Evolutionary conservation across 2,888 invertebrate genomes (phyloP), one percentile per base, ranked within the genome.

Genomic region (Saturnia japonica): DNA sequence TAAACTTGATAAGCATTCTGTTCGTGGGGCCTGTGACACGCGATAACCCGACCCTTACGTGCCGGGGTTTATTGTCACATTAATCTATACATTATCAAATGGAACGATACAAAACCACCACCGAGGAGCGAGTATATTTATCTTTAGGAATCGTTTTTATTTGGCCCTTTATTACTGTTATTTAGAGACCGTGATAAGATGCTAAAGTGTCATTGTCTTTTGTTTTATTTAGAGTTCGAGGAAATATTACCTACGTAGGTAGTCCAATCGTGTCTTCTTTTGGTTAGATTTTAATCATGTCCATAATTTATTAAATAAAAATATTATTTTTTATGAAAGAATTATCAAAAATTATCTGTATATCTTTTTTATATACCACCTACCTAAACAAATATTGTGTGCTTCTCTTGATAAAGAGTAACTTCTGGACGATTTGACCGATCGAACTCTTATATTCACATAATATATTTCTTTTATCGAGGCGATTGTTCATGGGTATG

Each of bases 21-120:
- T 79, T 78, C 76, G 80, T 85, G 83, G n/a, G 81, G 85, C 75
- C 82, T 80, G 82, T 78, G 82, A 81, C 78, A 78, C 73, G 70
- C 87, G 88, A 90, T 90, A 89, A 84, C 79, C 74, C 74, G 77
- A 77, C 79, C 80, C 74, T 78, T 74, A 73, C 60, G 40, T 47
- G 60, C 70, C 57, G 76, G 79, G 76, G 77, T 84, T 88, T 89
- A 90, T 85, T 86, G 83, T 85, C 79, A 86, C 86, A 88, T 87
- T 87, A 90, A 89, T 87, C 85, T 87, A 90, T 91, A 90, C 88
- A 90, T 91, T 90, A 91, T 90, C 88, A 90, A 88, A 57, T 85
- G 81, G 74, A 75, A 78, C 83, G 88, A 91, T 90, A 91, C 91
- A 89, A 88, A 82, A 78, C 85, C 82, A 81, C 80, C 80, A 78